Evolutionary conservation across 2,888 invertebrate genomes (phyloP).

Genomic region (Tenthredo mesomela): DNA sequence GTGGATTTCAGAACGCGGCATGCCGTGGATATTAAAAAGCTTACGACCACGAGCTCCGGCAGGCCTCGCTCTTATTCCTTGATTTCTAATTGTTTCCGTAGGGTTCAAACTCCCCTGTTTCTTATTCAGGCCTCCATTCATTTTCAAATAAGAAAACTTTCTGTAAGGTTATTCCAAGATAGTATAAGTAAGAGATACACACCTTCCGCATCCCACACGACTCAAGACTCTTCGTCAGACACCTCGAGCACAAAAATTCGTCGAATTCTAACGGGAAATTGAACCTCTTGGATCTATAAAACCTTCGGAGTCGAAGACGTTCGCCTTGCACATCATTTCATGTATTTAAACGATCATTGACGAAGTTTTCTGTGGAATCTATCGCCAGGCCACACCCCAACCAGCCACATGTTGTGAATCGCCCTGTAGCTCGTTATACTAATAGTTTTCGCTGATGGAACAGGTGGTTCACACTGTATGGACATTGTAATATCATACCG

Average conservation of each 20-base stretch:
- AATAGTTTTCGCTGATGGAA: background rate
- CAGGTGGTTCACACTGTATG: background rate
- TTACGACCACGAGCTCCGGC: constrained; percentile 9
- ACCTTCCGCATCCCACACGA: background rate
- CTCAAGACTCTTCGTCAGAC: background rate
- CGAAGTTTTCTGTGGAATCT: background rate
- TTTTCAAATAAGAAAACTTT: constrained; percentile 7
- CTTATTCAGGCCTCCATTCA: background rate
- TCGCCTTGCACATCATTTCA: background rate
- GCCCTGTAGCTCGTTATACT: background rate
- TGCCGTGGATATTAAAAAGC: constrained; percentile 48
- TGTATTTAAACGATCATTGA: background rate
- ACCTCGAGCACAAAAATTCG: background rate
- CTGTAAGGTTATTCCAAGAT: background rate
- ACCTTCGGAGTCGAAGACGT: background rate
- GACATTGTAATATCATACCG: background rate
- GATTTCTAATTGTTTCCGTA: constrained; percentile 39
- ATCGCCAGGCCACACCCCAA: background rate
- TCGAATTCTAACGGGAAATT: no score
- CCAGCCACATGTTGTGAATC: background rate
- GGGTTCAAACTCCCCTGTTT: background rate
- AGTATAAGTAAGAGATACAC: background rate
- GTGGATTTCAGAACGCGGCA: constrained; percentile 29
- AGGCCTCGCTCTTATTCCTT: constrained; percentile 6
- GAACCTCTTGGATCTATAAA: background rate